Conservation (phyloP, 1,140 invertebrate genomes). For the Formica exsecta region DNA sequence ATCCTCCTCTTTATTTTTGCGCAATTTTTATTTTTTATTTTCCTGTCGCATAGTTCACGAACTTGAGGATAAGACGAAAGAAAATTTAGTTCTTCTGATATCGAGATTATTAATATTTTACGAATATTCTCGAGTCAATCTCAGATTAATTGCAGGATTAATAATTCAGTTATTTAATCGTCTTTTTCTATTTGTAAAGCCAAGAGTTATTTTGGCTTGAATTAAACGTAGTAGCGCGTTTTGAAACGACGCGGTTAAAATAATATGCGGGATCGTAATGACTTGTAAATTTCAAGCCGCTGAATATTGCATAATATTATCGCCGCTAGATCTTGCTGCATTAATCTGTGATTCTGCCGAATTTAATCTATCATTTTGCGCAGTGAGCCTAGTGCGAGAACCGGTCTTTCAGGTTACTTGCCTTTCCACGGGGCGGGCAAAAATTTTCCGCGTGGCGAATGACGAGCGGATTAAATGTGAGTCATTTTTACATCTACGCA, state of each 20-base stretch:
- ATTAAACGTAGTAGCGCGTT: not conserved
- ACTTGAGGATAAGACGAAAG: not conserved
- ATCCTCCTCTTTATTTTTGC: not conserved
- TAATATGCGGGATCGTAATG: not conserved
- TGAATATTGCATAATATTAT: constrained; percentile 10
- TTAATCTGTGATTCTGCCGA: constrained; percentile 42
- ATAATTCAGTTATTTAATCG: not conserved
- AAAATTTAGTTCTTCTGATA: not conserved
- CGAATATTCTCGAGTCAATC: not conserved
- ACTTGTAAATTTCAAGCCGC: constrained; percentile 11
- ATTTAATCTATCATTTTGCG: constrained; percentile 46
- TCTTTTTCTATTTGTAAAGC: not conserved
- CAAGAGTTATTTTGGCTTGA: not conserved
- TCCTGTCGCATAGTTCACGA: not conserved
- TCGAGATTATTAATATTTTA: constrained; percentile 5
- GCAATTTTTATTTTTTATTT: not conserved
- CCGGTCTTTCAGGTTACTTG: constrained; percentile 58
- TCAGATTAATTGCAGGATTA: not conserved
- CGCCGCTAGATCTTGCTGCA: not conserved
- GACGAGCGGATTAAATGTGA: constrained; percentile 43
- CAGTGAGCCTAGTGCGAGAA: not conserved
- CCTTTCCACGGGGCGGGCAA: constrained; percentile 26
- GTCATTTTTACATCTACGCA: constrained; percentile 29
- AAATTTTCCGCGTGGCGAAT: constrained; percentile 29
- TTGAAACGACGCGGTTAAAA: constrained; percentile 30